Evolutionary conservation across 2,888 invertebrate genomes (phyloP).

Genomic region (Mesodorylaimus sp.): DNA sequence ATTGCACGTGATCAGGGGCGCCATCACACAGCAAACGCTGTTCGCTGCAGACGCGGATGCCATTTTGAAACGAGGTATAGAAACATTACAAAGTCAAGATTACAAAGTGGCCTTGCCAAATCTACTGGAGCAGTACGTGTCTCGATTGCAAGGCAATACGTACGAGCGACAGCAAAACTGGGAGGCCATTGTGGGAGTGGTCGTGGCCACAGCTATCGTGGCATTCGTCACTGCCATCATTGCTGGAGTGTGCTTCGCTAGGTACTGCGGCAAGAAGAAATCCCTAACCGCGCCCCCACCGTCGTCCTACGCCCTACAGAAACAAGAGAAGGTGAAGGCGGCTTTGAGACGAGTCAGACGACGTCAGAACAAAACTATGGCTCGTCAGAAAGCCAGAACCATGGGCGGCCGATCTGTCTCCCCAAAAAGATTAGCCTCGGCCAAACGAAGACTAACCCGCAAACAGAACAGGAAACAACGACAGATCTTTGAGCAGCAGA

Average conservation of each 20-base stretch:
- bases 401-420: background rate
- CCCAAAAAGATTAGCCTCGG: background rate
- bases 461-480: background rate
- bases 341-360: background rate
- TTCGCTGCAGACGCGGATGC: too few species aligned
- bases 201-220: background rate
- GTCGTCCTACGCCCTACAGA: background rate
- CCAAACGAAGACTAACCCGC: background rate
- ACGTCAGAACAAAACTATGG: background rate
- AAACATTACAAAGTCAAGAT: too few species aligned
- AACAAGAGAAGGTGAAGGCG: background rate
- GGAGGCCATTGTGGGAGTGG: background rate
- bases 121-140: background rate
- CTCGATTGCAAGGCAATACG: background rate
- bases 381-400: background rate
- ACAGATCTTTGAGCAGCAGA: background rate
- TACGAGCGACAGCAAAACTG: background rate
- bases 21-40: too few species aligned
- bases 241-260: background rate
- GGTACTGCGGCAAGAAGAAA: background rate
- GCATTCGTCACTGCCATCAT: background rate
- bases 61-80: too few species aligned
- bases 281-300: background rate
- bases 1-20: too few species aligned
- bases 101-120: conserved; percentile 1